phyloP scores from a whole-genome alignment of 2,888 invertebrate genomes.

The Coenonympha glycerion region DNA sequence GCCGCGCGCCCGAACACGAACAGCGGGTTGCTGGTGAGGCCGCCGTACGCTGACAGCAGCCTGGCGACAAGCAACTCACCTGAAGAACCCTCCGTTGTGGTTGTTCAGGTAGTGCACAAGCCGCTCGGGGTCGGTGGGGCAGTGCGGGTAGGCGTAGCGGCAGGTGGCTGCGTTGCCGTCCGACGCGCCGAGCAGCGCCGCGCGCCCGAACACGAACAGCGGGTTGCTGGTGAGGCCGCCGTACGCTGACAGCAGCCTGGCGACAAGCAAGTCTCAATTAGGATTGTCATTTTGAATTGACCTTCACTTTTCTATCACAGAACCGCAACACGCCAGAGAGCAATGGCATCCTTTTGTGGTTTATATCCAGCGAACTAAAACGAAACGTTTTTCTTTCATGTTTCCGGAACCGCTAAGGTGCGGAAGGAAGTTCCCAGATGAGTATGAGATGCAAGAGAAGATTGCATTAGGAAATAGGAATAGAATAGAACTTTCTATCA shows the following conservation, averaged over 20 bases:
- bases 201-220: constrained; percentile 82
- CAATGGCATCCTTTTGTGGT: too few relatives aligned
- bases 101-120: constrained; percentile 88
- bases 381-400: too few relatives aligned
- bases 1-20: constrained; percentile 85
- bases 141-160: constrained; percentile 80
- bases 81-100: constrained; percentile 89
- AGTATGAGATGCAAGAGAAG: too few relatives aligned
- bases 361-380: too few relatives aligned
- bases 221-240: constrained; percentile 77
- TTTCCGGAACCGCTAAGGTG: too few relatives aligned
- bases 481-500: too few relatives aligned
- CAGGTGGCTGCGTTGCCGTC: constrained; percentile 76
- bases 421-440: too few relatives aligned
- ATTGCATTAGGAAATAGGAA: too few relatives aligned
- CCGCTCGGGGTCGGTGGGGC: constrained; percentile 83
- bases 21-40: constrained; percentile 77
- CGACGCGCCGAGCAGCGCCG: constrained; percentile 84
- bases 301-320: too few relatives aligned
- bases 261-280: too few relatives aligned
- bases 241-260: constrained; percentile 77
- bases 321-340: too few relatives aligned
- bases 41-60: constrained; percentile 75
- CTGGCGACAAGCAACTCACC: constrained; percentile 54
- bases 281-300: too few relatives aligned